Conservation (phyloP, 2,113 vertebrate species). For the Macaca nemestrina region DNA sequence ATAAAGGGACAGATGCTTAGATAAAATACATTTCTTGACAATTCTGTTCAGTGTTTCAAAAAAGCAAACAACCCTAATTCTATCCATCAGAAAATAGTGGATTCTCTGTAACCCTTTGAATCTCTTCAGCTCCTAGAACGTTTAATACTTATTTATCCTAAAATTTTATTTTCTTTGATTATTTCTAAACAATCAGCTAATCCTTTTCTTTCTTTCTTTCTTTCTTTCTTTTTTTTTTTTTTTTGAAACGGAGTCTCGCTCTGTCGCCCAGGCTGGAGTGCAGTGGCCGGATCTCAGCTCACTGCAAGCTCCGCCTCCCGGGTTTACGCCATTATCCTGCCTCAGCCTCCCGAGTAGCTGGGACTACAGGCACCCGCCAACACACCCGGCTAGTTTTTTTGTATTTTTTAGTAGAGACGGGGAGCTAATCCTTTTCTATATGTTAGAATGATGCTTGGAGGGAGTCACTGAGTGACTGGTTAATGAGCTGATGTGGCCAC, state of each 20-base stretch:
- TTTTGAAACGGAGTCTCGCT: too few relatives aligned
- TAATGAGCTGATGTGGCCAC: constrained; percentile 3
- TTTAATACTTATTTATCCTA: neutral
- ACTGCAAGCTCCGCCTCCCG: too few relatives aligned
- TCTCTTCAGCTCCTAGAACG: neutral
- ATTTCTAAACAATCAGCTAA: neutral
- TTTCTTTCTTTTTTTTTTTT: too few relatives aligned
- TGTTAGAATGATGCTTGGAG: neutral
- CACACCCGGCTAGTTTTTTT: too few relatives aligned
- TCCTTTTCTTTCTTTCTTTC: neutral
- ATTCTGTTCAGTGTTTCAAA: constrained; percentile 14
- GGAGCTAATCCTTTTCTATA: neutral
- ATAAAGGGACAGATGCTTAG: neutral
- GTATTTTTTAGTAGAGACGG: too few relatives aligned
- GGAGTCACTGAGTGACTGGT: neutral
- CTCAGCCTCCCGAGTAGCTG: too few relatives aligned
- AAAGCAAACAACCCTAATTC: neutral
- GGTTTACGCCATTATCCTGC: too few relatives aligned
- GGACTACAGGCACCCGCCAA: rapidly evolving
- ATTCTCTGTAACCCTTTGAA: neutral
- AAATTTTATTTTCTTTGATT: constrained; percentile 17
- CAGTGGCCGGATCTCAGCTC: too few relatives aligned
- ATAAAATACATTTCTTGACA: constrained; percentile 40
- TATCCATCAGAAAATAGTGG: neutral
- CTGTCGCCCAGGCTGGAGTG: too few relatives aligned